Evolutionary conservation across 1,140 invertebrate genomes (phyloP), one percentile per base, ranked within the genome.

Genomic region (Megathymus violae): DNA sequence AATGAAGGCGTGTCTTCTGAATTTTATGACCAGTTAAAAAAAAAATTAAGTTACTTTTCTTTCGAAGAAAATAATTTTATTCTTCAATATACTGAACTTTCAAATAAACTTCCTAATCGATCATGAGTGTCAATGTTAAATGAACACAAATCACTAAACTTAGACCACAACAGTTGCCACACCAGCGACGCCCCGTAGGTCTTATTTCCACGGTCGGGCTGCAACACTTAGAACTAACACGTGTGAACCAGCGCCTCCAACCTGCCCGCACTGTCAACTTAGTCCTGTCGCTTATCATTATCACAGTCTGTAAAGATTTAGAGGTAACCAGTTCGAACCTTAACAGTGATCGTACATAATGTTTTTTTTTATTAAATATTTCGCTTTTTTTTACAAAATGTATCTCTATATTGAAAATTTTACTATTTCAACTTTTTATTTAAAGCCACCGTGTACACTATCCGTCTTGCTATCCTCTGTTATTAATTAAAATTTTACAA

Each of bases 231-330:
- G 27, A 31, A 31, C 27, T 31, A 31, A 31, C 27, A 31, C 27
- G 5, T 22, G 4, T 31, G 27, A 31, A 31, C 27, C 9, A 7
- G 27, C 27, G 27, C 27, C 27, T 7, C 27, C 27, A 31, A 31
- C 27, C 7, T 31, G 9, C 27, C 27, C 1, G 27, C 9, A 31
- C 4, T 31, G 27, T 31, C 27, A 31, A 31, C 27, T 31, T 31
- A 31, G 27, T 31, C 27, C 4, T 31, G 1, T 31, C 15, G 0
- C 7, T 19, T 14, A 15, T 15, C n/a, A n/a, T 19, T 43, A 43
- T 43, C 41, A 43, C 41, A 43, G 41, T 43, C 41, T 15, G 41
- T 43, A 43, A 43, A 43, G 41, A 43, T 43, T 19, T 43, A 17
- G 41, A 43, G 41, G 41, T 43, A 43, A 43, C n/a, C 41, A 16